Base-by-base conservation (phyloP, 2,797 vertebrate species). In the Chaunax sp. region DNA sequence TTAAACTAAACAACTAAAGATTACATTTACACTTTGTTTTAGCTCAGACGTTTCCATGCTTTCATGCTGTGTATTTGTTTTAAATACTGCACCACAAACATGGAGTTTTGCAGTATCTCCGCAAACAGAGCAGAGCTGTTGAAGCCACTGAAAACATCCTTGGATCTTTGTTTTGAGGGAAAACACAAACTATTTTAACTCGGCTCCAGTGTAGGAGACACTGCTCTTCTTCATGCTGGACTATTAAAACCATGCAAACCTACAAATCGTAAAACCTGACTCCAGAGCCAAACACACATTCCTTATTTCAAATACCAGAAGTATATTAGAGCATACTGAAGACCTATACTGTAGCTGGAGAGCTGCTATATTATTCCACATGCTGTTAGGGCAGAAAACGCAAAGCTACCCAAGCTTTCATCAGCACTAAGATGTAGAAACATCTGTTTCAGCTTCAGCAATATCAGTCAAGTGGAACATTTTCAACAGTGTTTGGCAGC, bases 301-400 rank as follows among this genome's bases (percentile, higher is more conserved):
- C 37, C 6, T 30, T 55, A 52, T 22, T 19, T 56, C 19, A 47
- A 61, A 59, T 5, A 23, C 30, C 16, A 18, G 0, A 53, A 20
- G 20, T 45, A 22, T 15, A 49, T 68, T 37, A 54, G 43, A 52
- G 43, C 37, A 22, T 2, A n/a, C 19, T 3, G 4, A 16, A 60
- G 12, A 49, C 11, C 50, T 55, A 8, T 52, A 61, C 16, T 64
- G 7, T 28, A 41, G 46, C 20, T 5, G 19, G 8, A n/a, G 30
- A 71, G 65, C 19, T 37, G 59, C 67, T 58, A 14, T 19, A 23
- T 59, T 44, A 49, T 26, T 69, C 22, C 5, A 67, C 87, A 90
- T 91, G 90, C 86, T 67, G 80, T 82, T 74, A 72, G 57, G 43
- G 33, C 49, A 52, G 43, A 68, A 66, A 74, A 58, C 28, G n/a